Base-by-base conservation (phyloP, 1,140 invertebrate genomes). In the Bombus superbus region DNA sequence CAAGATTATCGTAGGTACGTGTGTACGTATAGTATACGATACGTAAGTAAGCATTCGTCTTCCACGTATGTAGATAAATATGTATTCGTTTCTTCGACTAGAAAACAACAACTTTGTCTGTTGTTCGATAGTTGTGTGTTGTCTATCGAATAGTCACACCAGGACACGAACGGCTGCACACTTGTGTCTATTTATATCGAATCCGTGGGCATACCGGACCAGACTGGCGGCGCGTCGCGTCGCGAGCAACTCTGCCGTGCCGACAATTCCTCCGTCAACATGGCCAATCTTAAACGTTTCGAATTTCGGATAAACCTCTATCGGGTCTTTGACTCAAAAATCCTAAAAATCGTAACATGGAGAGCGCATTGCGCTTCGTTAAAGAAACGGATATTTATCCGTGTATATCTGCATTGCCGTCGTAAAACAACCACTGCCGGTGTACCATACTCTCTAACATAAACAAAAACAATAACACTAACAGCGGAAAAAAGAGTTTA, bases 201-300 rank as follows among this genome's bases (percentile, higher is more conserved):
- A 89, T 89, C 88, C 88, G 88, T 89, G 88, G 88, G 88, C 88
- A 89, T 89, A 89, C 88, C 88, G 88, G 88, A 89, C 88, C 88
- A 88, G 88, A 57, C 84, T 89, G 88, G 88, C 15, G 11, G 44
- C 59, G 59, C 59, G 59, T 62, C 78, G 78, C 57, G 75, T 77
- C 75, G 75, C 38, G 18, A 62, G 66, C 83, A 53, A 62, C 74
- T 64, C 40, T 77, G 73, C 42, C n/a, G 25, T 35, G 32, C 72
- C 35, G 81, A 68, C 62, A 77, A 77, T 83, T 77, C 62, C 42
- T 53, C 44, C 81, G 44, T 77, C 73, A 59, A 77, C 44, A n/a
- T 32, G 59, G 53, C 3, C 53, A 38, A 32, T 62, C 13, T 44
- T 13, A 59, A 72, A 53, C 22, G 11, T 28, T 28, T n/a, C 35